Conservation (phyloP, 1,140 invertebrate genomes). For the Drosophila ironensis region DNA sequence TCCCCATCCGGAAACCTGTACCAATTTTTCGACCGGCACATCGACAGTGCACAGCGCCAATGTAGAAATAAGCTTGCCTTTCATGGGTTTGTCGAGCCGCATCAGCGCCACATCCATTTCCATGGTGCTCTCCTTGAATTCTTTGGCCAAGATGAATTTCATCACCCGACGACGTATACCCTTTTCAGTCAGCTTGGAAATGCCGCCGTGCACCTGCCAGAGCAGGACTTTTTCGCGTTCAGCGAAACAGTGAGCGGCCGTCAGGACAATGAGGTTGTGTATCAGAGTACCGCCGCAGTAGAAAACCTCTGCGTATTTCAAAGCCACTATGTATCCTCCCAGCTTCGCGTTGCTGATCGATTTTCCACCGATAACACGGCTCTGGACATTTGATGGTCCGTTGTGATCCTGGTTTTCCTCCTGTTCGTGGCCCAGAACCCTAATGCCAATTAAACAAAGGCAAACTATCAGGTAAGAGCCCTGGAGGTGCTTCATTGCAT, state of each 20-base stretch:
- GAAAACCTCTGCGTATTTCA: slow-evolving; percentile 31
- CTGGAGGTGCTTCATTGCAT: slow-evolving; percentile 2
- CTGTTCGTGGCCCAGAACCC: neutral
- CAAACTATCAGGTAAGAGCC: neutral
- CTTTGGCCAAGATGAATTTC: slow-evolving; percentile 7
- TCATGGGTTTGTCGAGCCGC: slow-evolving; percentile 4
- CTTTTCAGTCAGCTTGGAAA: slow-evolving; percentile 15
- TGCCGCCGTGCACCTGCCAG: slow-evolving; percentile 30
- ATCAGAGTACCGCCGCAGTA: slow-evolving; percentile 55
- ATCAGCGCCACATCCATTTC: slow-evolving; percentile 62
- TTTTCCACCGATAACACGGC: slow-evolving; percentile 55
- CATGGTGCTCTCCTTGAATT: slow-evolving; percentile 13
- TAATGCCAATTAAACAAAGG: neutral
- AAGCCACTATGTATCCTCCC: slow-evolving; percentile 48
- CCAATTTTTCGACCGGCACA: neutral
- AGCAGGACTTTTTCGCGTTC: neutral
- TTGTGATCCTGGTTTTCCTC: neutral
- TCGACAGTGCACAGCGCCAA: slow-evolving; percentile 10
- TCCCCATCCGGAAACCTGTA: slow-evolving; percentile 61
- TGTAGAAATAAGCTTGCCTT: neutral
- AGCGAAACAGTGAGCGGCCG: slow-evolving; percentile 59
- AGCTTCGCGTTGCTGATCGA: slow-evolving; percentile 38
- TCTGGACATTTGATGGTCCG: too few relatives aligned
- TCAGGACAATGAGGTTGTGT: slow-evolving; percentile 30
- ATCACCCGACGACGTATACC: neutral